Percentiles rank a stretch among this genome's conserved stretches.
Evolutionary conservation across 1,140 invertebrate genomes (phyloP).

Genomic region (Diorhabda carinulata): DNA sequence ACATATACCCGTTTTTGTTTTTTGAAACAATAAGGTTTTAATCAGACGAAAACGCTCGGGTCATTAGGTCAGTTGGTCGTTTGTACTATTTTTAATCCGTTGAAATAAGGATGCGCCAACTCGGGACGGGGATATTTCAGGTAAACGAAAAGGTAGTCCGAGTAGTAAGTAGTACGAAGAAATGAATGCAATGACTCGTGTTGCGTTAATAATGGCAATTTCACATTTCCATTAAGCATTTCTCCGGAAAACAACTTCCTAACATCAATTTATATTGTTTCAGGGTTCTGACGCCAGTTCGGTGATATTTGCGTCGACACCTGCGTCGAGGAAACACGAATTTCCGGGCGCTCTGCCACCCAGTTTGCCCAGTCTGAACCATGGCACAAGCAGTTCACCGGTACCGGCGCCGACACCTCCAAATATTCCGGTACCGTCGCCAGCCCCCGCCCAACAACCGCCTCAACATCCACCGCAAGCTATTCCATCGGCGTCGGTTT

Average conservation of each 20-base stretch:
- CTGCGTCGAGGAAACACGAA: constrained; percentile 55
- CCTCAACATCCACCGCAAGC: constrained; percentile 44
- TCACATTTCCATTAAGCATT: not conserved
- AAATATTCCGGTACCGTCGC: constrained; percentile 53
- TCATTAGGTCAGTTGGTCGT: too few relatives aligned
- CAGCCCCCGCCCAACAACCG: constrained; percentile 50
- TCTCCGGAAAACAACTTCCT: too few relatives aligned
- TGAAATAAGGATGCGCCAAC: too few relatives aligned
- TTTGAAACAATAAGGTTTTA: too few relatives aligned
- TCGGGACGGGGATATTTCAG: too few relatives aligned
- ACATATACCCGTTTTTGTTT: too few relatives aligned
- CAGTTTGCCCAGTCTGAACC: constrained; percentile 42
- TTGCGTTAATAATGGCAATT: not conserved
- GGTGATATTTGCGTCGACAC: constrained; percentile 68
- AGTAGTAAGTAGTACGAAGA: too few relatives aligned
- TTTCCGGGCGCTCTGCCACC: constrained; percentile 51
- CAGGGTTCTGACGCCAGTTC: constrained; percentile 65
- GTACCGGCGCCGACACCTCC: constrained; percentile 43
- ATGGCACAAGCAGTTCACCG: constrained; percentile 42
- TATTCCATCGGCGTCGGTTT: constrained; percentile 34
- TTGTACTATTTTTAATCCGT: too few relatives aligned
- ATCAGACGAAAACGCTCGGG: too few relatives aligned
- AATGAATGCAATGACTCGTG: not conserved
- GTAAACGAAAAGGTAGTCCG: too few relatives aligned
- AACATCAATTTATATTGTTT: constrained; percentile 28